These are phyloP conservation scores for Drosophila arawakana DNA, from an alignment of 1,140 invertebrate genomes.

Conservation along the genomic window DNA sequence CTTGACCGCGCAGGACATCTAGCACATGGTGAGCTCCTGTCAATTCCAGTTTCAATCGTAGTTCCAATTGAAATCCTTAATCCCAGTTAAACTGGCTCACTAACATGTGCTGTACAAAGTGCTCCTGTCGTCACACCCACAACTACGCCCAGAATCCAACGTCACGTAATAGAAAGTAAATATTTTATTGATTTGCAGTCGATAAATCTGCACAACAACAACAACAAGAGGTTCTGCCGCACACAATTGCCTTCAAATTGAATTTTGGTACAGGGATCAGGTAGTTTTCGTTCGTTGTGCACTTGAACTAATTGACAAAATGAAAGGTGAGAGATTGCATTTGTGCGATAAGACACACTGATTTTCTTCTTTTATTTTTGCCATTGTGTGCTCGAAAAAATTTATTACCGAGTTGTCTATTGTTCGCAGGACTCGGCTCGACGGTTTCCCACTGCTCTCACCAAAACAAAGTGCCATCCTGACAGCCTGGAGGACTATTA, in stretches of 20 bases:
- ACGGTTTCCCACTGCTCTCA: constrained; percentile 77
- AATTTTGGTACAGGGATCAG: constrained; percentile 22
- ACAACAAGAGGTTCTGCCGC: constrained; percentile 15
- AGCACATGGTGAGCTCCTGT: constrained; percentile 49
- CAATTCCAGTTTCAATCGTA: not conserved
- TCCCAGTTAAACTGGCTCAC: constrained; percentile 27
- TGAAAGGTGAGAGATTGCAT: constrained; percentile 82
- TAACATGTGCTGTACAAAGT: constrained; percentile 74
- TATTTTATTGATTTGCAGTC: constrained; percentile 72
- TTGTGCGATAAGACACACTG: constrained; percentile 70
- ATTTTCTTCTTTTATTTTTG: constrained; percentile 22
- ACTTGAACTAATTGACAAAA: constrained; percentile 80
- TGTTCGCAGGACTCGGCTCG: constrained; percentile 45
- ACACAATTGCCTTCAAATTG: not conserved
- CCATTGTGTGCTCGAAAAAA: constrained; percentile 36
- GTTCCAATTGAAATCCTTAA: not conserved
- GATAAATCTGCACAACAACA: constrained; percentile 37
- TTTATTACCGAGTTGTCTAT: constrained; percentile 65
- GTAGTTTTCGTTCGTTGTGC: constrained; percentile 37
- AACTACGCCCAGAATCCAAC: constrained; percentile 13
- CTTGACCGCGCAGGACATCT: constrained; percentile 26
- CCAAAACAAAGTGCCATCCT: constrained; percentile 77
- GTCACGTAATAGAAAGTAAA: constrained; percentile 53
- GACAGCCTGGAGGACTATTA: constrained; percentile 73
- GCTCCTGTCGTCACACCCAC: constrained; percentile 67